These are phyloP conservation scores for Metacarcinus magister DNA, from an alignment of 2,888 invertebrate genomes.

Conservation along the genomic window DNA sequence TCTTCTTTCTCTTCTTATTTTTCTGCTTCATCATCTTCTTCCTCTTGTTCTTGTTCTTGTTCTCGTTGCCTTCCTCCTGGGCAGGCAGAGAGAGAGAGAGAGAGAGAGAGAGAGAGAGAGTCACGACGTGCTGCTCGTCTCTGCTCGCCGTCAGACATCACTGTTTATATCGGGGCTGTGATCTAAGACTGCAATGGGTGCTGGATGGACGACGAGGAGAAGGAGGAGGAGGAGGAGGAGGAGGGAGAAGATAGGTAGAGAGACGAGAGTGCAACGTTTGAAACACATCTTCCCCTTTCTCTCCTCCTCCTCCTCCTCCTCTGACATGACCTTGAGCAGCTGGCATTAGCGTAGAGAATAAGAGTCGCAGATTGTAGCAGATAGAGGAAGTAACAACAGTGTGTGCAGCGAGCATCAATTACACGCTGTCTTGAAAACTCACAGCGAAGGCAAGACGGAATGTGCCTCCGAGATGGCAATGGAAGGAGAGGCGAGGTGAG, in stretches of 20 bases:
- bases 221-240: background rate
- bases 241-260: background rate
- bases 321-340: conserved; percentile 8
- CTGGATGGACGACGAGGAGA: background rate
- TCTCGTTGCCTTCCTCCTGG: conserved; percentile 5
- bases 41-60: too few species aligned
- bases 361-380: conserved; percentile 22
- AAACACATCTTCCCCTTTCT: background rate
- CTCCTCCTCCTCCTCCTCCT: background rate
- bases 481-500: background rate
- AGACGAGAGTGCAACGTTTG: conserved; percentile 33
- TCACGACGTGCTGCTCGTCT: background rate
- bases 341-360: conserved; percentile 33
- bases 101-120: background rate
- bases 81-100: conserved; percentile 1
- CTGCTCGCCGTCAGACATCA: background rate
- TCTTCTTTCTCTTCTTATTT: background rate
- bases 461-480: background rate
- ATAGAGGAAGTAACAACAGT: conserved; percentile 29
- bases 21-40: background rate
- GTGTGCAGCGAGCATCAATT: background rate
- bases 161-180: conserved; percentile 44
- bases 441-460: background rate
- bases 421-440: conserved; percentile 37
- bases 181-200: background rate